phyloP scores from a whole-genome alignment of 2,113 vertebrate genomes.

The Etia nguti region DNA sequence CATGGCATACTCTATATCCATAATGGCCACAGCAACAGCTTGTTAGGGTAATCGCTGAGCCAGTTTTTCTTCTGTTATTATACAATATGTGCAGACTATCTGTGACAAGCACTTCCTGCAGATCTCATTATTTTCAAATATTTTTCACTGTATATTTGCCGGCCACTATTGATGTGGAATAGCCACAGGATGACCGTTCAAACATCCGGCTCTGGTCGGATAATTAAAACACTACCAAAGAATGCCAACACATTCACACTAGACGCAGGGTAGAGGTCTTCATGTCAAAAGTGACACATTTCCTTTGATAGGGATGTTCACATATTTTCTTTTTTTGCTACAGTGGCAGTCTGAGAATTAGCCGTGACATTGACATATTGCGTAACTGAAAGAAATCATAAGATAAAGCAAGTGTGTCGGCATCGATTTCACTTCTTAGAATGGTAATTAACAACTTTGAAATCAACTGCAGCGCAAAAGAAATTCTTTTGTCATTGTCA shows the following conservation, averaged over 20 bases:
- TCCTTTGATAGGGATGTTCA: not conserved
- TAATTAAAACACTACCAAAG: slow-evolving; percentile 1
- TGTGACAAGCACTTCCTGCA: not conserved
- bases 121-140: not conserved
- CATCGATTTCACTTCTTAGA: slow-evolving; percentile 6
- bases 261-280: not conserved
- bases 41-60: slow-evolving; percentile 8
- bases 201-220: not conserved
- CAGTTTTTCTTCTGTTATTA: not conserved
- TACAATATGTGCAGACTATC: not conserved
- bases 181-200: not conserved
- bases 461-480: slow-evolving; percentile 8
- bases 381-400: not conserved
- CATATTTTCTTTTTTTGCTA: not conserved
- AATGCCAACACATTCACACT: not conserved
- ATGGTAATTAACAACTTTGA: slow-evolving; percentile 20
- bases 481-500: not conserved
- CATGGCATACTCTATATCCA: slow-evolving; percentile 27
- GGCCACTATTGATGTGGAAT: not conserved
- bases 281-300: not conserved
- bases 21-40: slow-evolving; percentile 39
- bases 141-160: not conserved
- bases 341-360: not conserved
- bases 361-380: not conserved
- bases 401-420: not conserved